These are phyloP conservation scores for Drosophila limbata DNA, from an alignment of 2,888 invertebrate species.

Conservation along the genomic window DNA sequence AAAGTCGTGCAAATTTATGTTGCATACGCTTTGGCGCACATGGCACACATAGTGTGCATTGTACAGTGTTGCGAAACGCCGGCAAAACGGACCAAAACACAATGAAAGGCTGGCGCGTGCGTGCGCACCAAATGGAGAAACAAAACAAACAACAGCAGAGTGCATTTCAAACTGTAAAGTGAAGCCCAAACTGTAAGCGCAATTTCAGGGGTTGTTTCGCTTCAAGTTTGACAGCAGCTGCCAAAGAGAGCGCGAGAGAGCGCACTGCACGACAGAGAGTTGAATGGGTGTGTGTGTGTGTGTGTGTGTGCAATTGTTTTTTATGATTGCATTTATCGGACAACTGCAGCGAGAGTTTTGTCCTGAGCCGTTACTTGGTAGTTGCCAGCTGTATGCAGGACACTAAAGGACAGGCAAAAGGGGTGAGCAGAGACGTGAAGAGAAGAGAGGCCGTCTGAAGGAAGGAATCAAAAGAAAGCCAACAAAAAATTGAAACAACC, in stretches of 20 bases:
- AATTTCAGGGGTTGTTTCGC: constrained; percentile 53
- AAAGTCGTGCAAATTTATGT: constrained; percentile 23
- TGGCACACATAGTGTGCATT: constrained; percentile 42
- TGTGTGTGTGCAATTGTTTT: constrained; percentile 45
- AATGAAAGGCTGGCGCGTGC: constrained; percentile 37
- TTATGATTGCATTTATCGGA: constrained; percentile 43
- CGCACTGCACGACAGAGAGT: not conserved
- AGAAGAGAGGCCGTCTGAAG: constrained; percentile 8
- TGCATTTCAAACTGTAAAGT: constrained; percentile 53
- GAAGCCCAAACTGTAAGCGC: constrained; percentile 48
- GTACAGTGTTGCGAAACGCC: constrained; percentile 61
- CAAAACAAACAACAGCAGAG: constrained; percentile 44
- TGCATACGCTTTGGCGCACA: constrained; percentile 56
- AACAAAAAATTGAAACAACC: constrained; percentile 61
- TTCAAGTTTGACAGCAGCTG: constrained; percentile 44
- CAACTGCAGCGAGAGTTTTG: constrained; percentile 35
- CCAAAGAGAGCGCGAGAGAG: not conserved
- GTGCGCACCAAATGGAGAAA: constrained; percentile 29
- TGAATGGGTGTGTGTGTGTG: constrained; percentile 7
- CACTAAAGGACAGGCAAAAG: not conserved
- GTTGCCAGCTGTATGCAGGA: constrained; percentile 45
- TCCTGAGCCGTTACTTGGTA: constrained; percentile 23
- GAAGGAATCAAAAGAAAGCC: constrained; percentile 36
- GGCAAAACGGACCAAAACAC: constrained; percentile 43
- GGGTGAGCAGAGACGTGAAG: not conserved